Evolutionary conservation across 2,113 vertebrate species (phyloP), one percentile per base, ranked within the genome.

Genomic region (Cairina moschata): DNA sequence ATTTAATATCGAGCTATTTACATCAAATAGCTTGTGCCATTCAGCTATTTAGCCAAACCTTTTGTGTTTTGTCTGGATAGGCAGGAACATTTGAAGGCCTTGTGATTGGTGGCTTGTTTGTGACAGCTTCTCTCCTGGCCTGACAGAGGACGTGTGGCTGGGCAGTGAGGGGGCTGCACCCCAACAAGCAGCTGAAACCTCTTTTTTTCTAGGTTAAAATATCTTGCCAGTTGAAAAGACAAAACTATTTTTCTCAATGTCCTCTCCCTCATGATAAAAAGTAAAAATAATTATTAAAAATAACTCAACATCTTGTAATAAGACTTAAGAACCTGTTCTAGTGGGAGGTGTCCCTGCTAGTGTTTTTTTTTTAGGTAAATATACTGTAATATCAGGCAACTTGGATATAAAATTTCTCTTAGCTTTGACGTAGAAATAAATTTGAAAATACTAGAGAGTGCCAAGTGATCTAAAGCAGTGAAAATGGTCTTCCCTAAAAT

Each of bases 101-200:
- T 0, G 0, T 34, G 16, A 38, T 14, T 0, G 2, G n/a, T 32
- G 31, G 7, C 1, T 2, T 6, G 23, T n/a, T 83, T n/a, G 4
- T 3, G 31, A 36, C 36, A 78, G 60, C 60, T 59, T 75, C 22
- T 6, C 15, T 8, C 6, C 69, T 46, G 23, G 60, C 25, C 60
- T 11, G 20, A 63, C 29, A 9, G 14, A 73, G 44, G 22, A 31
- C 8, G 3, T 3, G 16, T 40, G 17, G 17, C 40, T 81, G 50
- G 23, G 42, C 46, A 34, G 8, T 1, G 7, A 34, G 3, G 10
- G 34, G 15, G 17, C 7, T 20, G 4, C 6, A 10, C 1, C 0
- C 9, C 63, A 36, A 11, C 8, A 31, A 55, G 50, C 60, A 94
- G 17, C 31, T 84, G 52, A 91, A 72, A 52, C 4, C 8, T 22